Conservation (phyloP, 2,113 vertebrate genomes). For the Cryptotis parvus region DNA sequence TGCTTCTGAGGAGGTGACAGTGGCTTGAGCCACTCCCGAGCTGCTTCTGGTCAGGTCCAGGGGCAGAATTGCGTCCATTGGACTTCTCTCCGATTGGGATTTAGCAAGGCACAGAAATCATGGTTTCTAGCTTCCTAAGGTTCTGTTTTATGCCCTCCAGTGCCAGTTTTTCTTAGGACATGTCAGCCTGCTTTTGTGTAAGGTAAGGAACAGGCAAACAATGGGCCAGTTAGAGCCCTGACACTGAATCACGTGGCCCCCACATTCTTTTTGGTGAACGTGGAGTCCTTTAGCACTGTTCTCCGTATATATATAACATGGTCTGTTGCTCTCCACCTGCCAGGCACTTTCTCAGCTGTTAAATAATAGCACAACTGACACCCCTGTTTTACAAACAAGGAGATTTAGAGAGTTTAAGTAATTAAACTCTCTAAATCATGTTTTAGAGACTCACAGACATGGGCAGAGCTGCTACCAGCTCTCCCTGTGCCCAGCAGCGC, state of each 20-base stretch:
- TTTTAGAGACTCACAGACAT: too few relatives aligned
- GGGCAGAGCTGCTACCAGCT: too few relatives aligned
- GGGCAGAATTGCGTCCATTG: constrained; percentile 31
- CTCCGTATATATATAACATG: not conserved
- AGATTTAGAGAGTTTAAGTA: not conserved
- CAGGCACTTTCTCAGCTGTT: not conserved
- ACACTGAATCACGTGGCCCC: fast-evolving
- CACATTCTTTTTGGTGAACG: not conserved
- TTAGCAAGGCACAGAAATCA: constrained; percentile 27
- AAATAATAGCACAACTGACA: not conserved
- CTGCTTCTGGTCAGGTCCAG: constrained; percentile 43
- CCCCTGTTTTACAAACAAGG: not conserved
- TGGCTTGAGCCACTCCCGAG: constrained; percentile 59
- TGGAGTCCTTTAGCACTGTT: not conserved
- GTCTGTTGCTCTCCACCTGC: not conserved
- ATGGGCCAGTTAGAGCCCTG: constrained; percentile 49
- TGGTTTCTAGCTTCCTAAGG: constrained; percentile 62
- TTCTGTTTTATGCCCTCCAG: constrained; percentile 31
- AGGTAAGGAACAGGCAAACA: constrained; percentile 41
- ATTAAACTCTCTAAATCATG: not conserved
- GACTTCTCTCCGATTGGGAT: constrained; percentile 48
- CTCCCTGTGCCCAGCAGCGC: too few relatives aligned
- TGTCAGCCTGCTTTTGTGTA: constrained; percentile 27
- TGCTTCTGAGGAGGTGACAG: constrained; percentile 73
- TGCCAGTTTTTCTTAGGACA: constrained; percentile 60